Conservation (phyloP, 2,113 vertebrate species). For the Tauraco erythrolophus region DNA sequence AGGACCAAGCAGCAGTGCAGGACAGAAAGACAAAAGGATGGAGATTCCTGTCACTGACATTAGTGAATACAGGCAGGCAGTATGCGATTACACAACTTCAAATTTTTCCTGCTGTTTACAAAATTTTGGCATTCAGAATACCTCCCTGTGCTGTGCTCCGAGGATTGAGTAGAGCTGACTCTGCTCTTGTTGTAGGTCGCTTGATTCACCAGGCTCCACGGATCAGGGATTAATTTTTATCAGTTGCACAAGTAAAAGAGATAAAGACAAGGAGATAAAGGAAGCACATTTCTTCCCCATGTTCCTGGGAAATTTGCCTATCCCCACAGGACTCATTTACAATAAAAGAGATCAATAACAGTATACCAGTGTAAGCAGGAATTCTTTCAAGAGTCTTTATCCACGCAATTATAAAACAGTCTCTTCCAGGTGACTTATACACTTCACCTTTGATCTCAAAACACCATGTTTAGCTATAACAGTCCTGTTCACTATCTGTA, state of each 20-base stretch:
- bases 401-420: not conserved
- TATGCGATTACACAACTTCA: not conserved
- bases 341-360: constrained; percentile 12
- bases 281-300: not conserved
- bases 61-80: not conserved
- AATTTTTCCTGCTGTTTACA: not conserved
- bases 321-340: not conserved
- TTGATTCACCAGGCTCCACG: not conserved
- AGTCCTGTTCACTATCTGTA: constrained; percentile 45
- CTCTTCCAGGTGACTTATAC: not conserved
- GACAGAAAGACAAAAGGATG: not conserved
- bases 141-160: not conserved
- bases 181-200: not conserved
- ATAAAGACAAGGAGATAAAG: constrained; percentile 31
- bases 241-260: constrained; percentile 14
- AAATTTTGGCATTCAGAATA: not conserved
- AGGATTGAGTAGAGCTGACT: not conserved
- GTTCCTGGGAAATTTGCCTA: constrained; percentile 28
- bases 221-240: constrained; percentile 32
- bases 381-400: constrained; percentile 1
- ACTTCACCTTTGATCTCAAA: constrained; percentile 51
- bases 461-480: constrained; percentile 29
- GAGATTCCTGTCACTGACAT: not conserved
- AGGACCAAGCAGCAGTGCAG: not conserved
- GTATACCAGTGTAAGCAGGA: not conserved